Evolutionary conservation across 1,140 invertebrate species (phyloP), one percentile per base, ranked within the genome.

Genomic region (Archivesica marissinica): DNA sequence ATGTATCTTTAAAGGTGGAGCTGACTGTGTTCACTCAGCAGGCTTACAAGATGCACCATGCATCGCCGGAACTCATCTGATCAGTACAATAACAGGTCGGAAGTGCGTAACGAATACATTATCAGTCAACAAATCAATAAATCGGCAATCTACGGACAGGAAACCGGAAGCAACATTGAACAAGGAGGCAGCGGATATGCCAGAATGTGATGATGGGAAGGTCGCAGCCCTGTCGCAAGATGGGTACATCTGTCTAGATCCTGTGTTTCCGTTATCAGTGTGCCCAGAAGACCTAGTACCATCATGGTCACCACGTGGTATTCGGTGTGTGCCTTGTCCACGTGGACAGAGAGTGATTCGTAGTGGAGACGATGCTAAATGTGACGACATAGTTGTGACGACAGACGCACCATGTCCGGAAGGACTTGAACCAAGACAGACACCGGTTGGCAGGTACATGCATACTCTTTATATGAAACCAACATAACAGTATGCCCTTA

Each of bases 191-290:
- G 17, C n/a, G 17, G 33, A 38, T 38, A 38, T 66, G 2, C 70
- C 70, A 44, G 9, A 4, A 52, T 75, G 70, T 23, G 13, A 33
- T 15, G 28, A 52, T 20, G 70, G 70, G n/a, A 50, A 75, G 30
- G 70, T 75, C 30, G 70, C 44, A 6, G 70, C 70, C 7, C 33
- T 50, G 44, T 33, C 70, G n/a, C n/a, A 50, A 7, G 47, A 75
- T 15, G 70, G 70, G 2, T 33, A 35, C 25, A 28, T 75, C 13
- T 75, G 70, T 54, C 4, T 75, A 2, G 70, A 75, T 30, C 70
- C 70, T n/a, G 70, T 75, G 30, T 75, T 75, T 52, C 70, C 70
- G 41, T 6, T 28, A n/a, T 52, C 70, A 4, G 70, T 75, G 13
- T 75, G 70, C 30, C 47, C 70, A 54, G 44, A 30, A 0, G 25